Evolutionary conservation across 2,797 vertebrate species (phyloP).

Genomic region (Myotis myotis): DNA sequence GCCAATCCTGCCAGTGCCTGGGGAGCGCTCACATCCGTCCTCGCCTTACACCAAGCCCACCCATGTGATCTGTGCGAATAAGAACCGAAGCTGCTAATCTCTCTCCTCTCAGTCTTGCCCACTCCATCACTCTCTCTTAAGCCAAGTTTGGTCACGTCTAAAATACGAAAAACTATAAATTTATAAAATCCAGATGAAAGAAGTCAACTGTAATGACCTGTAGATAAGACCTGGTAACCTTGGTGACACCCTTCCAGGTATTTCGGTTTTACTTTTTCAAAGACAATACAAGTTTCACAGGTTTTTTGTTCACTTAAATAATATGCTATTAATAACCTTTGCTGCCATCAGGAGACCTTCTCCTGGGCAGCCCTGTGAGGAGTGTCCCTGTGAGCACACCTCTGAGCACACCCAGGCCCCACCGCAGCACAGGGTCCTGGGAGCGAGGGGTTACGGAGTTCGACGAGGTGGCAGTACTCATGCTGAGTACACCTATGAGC

Average conservation of each 20-base stretch:
- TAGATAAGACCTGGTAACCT: not conserved
- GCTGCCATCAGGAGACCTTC: not conserved
- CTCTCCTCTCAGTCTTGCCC: conserved; percentile 29
- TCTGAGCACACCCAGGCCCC: too few relatives aligned
- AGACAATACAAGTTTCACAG: not conserved
- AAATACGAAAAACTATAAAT: not conserved
- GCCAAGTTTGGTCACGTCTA: conserved; percentile 37
- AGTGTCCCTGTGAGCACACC: not conserved
- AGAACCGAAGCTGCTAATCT: not conserved
- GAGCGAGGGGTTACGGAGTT: not conserved
- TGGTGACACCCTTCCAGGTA: not conserved
- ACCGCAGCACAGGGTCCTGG: not conserved
- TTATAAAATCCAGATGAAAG: not conserved
- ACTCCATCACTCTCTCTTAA: conserved; percentile 58
- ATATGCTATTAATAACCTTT: not conserved
- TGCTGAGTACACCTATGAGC: not conserved
- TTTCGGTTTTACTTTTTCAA: not conserved
- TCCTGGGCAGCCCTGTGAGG: not conserved
- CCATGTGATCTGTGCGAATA: conserved; percentile 13
- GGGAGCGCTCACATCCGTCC: not conserved
- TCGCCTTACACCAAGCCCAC: not conserved
- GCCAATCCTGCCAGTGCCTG: not conserved
- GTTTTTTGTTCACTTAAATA: not conserved
- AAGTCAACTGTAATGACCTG: not conserved
- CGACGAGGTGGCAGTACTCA: not conserved